Percentiles rank a stretch among this genome's conserved stretches.
These are phyloP conservation scores for Lasiurus borealis DNA, from an alignment of 2,113 vertebrate genomes.

Conservation along the genomic window DNA sequence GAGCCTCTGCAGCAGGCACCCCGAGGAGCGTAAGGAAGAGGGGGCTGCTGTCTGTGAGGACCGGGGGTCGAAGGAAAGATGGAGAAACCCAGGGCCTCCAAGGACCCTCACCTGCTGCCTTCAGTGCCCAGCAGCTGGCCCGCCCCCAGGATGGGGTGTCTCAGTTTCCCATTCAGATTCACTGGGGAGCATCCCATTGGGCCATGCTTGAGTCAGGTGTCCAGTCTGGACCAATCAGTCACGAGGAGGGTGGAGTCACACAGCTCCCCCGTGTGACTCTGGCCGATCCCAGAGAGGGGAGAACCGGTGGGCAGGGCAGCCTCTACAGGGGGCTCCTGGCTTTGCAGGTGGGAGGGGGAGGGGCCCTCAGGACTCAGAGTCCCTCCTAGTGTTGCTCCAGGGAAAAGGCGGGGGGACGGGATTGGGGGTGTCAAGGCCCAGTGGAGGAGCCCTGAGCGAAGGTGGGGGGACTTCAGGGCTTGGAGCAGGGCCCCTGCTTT, in stretches of 20 bases:
- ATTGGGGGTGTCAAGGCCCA: no score
- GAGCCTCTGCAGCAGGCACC: accelerated
- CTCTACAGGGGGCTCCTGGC: accelerated
- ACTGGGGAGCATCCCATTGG: neutral
- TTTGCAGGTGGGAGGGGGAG: neutral
- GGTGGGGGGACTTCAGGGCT: accelerated
- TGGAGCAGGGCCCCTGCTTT: neutral
- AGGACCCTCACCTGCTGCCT: accelerated
- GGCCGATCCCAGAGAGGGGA: neutral
- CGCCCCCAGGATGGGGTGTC: accelerated
- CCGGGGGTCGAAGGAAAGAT: neutral
- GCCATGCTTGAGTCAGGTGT: neutral
- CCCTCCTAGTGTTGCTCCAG: no score
- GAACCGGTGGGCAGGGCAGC: neutral
- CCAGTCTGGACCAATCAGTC: neutral
- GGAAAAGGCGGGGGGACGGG: no score
- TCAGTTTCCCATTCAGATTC: accelerated
- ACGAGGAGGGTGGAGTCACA: accelerated
- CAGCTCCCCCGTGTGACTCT: accelerated
- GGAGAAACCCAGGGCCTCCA: accelerated
- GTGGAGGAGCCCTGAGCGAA: accelerated
- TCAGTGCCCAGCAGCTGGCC: accelerated
- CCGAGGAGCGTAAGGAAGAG: neutral
- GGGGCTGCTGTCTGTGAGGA: no score
- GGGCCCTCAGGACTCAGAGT: neutral